Conservation (phyloP, 2,797 vertebrate species). For the Tamandua tetradactyla region DNA sequence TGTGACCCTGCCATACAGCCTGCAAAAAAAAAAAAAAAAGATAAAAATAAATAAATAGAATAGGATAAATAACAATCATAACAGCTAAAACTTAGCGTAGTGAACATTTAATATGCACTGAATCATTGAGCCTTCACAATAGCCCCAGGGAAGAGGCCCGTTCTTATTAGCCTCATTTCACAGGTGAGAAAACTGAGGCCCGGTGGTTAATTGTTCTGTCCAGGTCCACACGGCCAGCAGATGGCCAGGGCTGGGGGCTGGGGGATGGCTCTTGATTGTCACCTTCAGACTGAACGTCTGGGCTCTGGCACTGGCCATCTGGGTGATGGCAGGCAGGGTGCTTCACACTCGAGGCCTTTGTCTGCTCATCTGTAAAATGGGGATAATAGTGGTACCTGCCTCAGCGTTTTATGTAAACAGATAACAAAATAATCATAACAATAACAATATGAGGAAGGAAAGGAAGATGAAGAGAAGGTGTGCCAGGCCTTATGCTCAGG, state of each 20-base stretch:
- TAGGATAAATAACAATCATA: too few species aligned
- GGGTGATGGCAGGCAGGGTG: too few species aligned
- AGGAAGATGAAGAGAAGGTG: too few species aligned
- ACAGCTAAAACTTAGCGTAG: background rate
- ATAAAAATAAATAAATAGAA: too few species aligned
- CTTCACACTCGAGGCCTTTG: background rate
- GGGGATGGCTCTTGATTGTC: too few species aligned
- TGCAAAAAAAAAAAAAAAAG: too few species aligned
- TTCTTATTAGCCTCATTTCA: background rate
- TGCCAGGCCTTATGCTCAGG: background rate
- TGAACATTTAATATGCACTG: background rate
- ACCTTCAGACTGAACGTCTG: background rate
- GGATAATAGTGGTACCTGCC: too few species aligned
- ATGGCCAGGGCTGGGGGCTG: too few species aligned
- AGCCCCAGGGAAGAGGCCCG: background rate
- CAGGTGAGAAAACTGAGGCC: background rate
- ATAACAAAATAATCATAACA: too few species aligned
- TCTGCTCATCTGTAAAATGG: background rate
- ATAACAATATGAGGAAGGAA: too few species aligned
- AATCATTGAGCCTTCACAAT: background rate
- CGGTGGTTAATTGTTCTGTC: background rate
- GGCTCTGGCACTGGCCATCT: background rate
- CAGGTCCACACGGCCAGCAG: background rate
- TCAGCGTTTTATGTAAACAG: background rate
- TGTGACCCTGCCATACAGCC: too few species aligned